A percentile compares a stretch with the other conserved stretches of the same genome.
phyloP scores from a whole-genome alignment of 2,888 invertebrate species.

The Polymixis lichenea region DNA sequence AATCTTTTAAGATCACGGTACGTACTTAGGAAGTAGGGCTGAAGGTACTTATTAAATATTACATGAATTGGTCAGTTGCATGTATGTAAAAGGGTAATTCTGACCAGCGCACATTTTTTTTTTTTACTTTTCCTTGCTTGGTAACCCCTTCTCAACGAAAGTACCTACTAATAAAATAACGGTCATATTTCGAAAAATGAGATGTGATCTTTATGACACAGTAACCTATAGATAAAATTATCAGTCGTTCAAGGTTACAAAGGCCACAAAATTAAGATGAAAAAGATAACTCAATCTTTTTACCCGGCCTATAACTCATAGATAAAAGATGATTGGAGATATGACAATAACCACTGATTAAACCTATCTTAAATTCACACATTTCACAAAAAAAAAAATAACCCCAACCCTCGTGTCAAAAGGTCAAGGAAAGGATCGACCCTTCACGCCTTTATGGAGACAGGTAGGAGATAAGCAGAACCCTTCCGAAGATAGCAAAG shows the following conservation, averaged over 20 bases:
- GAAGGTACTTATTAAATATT: conserved; percentile 31
- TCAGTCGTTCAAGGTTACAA: conserved; percentile 42
- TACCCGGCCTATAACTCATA: conserved; percentile 35
- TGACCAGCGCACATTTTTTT: conserved; percentile 19
- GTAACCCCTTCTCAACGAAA: not conserved
- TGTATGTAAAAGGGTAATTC: conserved; percentile 2
- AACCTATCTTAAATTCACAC: conserved; percentile 76
- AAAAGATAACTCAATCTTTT: conserved; percentile 43
- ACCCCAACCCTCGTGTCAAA: conserved; percentile 74
- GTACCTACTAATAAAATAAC: conserved; percentile 21
- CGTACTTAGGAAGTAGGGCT: conserved; percentile 19
- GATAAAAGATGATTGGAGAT: conserved; percentile 53
- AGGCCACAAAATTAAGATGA: conserved; percentile 19
- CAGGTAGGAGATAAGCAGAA: conserved; percentile 80
- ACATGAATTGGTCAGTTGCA: conserved; percentile 37
- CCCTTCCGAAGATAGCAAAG: conserved; percentile 79
- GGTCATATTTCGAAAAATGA: not conserved
- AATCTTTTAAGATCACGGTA: conserved; percentile 53
- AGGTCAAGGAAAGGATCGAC: conserved; percentile 86
- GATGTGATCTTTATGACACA: not conserved
- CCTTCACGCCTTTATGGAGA: conserved; percentile 80
- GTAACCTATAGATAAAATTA: conserved; percentile 31
- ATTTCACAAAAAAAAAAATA: conserved; percentile 78
- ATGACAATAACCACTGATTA: conserved; percentile 80
- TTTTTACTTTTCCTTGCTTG: no score